Percentiles rank a stretch among this genome's conserved stretches.
Conservation (phyloP, 1,140 invertebrate genomes). For the Holcopasites calliopsidis region DNA sequence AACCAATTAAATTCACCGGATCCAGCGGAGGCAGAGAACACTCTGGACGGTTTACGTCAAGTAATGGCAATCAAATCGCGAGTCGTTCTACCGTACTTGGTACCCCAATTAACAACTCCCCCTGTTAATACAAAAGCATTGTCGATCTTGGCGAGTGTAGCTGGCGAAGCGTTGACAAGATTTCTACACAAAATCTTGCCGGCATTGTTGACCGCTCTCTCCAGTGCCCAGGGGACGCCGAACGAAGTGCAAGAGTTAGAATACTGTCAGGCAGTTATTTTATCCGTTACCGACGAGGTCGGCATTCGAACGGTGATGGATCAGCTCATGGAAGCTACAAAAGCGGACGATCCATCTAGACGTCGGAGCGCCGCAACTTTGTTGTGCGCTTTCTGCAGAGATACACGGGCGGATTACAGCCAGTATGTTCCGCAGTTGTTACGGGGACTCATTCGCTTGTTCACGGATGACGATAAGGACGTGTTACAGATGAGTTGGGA, state of each 20-base stretch:
- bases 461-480: conserved; percentile 89
- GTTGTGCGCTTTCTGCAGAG: conserved; percentile 92
- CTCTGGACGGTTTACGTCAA: conserved; percentile 96
- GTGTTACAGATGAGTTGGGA: conserved; percentile 94
- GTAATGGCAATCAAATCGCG: conserved; percentile 98
- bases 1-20: conserved; percentile 90
- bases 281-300: conserved; percentile 93
- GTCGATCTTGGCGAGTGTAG: conserved; percentile 94
- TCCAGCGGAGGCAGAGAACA: conserved; percentile 87
- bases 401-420: conserved; percentile 92
- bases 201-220: conserved; percentile 90
- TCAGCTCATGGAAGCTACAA: conserved; percentile 90
- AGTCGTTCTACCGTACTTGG: conserved; percentile 96
- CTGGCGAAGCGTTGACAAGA: conserved; percentile 94
- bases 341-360: conserved; percentile 83
- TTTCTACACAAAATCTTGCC: conserved; percentile 95
- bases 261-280: conserved; percentile 95
- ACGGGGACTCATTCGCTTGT: conserved; percentile 91
- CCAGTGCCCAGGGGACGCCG: conserved; percentile 84
- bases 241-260: conserved; percentile 90
- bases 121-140: conserved; percentile 96
- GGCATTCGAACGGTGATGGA: conserved; percentile 94
- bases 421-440: conserved; percentile 93
- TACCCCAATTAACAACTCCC: conserved; percentile 94
- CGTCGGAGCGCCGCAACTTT: conserved; percentile 91